Evolutionary conservation across 2,797 vertebrate genomes (phyloP), one percentile per base, ranked within the genome.

Genomic region (Rhinoraja longicauda): DNA sequence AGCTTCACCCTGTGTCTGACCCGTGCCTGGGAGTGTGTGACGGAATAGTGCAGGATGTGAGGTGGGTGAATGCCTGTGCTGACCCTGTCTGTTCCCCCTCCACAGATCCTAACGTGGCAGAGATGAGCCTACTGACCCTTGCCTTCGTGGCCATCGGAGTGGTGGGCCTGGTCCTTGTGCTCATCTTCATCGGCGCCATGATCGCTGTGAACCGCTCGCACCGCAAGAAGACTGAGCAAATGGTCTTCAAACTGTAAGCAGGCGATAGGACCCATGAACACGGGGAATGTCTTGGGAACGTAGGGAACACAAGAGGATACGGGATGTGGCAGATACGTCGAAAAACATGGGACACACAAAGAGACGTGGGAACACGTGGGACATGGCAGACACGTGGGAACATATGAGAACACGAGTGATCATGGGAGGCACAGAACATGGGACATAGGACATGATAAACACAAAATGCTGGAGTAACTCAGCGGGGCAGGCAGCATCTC

Each of bases 171-270:
- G 94, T 96, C 39, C 93, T 99, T 78, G 95, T 99, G 93, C 93
- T 98, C 64, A 78, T 97, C 10, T 97, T 99, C 93, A 94, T 99
- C 19, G 4, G 96, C 78, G 94, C 97, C 0, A 95, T 98, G 0
- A 92, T 98, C 67, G 91, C 95, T 29, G 96, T 99, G 95, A 97
- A 97, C 0, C 97, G 96, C 8, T 96, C 98, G 94, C 97, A 99
- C 94, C 97, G 96, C 59, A 96, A 96, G 93, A 98, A 97, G 94
- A 98, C 97, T 94, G 96, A 96, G 94, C 96, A 96, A 78, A 97
- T 99, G 94, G 93, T 95, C 94, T 93, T 7, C 90, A 96, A 97
- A 94, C 96, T 97, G 84, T 96, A 95, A 0, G 95, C 96, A 24
- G 70, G 45, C 45, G 4, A 53, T 53, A 53, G 45, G 45, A 19